Evolutionary conservation across 1,140 invertebrate genomes (phyloP).

Genomic region (Laupala kohalensis): DNA sequence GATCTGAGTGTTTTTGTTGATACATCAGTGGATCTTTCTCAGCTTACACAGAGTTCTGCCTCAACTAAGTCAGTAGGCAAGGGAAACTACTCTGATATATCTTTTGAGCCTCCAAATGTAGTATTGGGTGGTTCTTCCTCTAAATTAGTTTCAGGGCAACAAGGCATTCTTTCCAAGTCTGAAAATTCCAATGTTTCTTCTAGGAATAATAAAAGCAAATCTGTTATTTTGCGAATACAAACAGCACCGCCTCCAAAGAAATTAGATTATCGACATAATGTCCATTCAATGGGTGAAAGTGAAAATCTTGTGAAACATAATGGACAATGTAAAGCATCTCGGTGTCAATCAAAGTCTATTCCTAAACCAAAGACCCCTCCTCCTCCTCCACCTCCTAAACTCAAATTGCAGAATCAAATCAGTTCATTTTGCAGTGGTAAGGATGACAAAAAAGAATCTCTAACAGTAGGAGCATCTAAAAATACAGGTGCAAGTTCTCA

Average conservation of each 20-base stretch:
- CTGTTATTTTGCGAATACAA: slow-evolving; percentile 28
- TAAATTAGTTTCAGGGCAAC: slow-evolving; percentile 23
- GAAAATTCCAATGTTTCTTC: slow-evolving; percentile 17
- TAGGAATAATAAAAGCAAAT: slow-evolving; percentile 29
- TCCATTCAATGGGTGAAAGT: slow-evolving; percentile 21
- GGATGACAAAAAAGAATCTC: slow-evolving; percentile 24
- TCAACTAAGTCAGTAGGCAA: not conserved
- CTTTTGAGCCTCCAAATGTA: slow-evolving; percentile 17
- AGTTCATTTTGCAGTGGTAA: slow-evolving; percentile 16
- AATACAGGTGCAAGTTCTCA: no score
- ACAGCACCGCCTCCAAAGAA: slow-evolving; percentile 15
- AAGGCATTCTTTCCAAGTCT: slow-evolving; percentile 18
- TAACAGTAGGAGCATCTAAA: slow-evolving; percentile 25
- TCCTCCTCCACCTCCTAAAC: slow-evolving; percentile 16
- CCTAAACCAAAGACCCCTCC: slow-evolving; percentile 27
- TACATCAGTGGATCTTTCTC: slow-evolving; percentile 11
- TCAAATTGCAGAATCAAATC: not conserved
- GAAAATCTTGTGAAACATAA: slow-evolving; percentile 25
- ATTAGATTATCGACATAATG: not conserved
- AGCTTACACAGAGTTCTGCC: not conserved
- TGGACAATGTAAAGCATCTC: slow-evolving; percentile 16
- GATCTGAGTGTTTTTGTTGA: slow-evolving; percentile 42
- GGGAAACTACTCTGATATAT: slow-evolving; percentile 12
- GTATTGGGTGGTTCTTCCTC: slow-evolving; percentile 24
- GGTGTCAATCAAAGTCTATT: slow-evolving; percentile 1